Conservation (phyloP, 2,888 invertebrate genomes). For the Phyllotreta cruciferae region DNA sequence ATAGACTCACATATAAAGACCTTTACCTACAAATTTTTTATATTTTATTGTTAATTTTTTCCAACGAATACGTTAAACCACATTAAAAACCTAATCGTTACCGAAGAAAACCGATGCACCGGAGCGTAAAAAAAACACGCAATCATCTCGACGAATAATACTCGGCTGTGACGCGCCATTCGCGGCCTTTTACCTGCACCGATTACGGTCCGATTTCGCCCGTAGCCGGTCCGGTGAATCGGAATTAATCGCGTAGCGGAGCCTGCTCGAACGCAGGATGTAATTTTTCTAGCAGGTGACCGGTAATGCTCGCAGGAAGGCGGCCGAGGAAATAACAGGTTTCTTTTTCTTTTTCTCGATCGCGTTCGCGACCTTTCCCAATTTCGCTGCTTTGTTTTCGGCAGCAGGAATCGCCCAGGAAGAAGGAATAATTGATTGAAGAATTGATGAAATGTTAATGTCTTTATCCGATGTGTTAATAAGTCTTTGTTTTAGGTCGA, state of each 20-base stretch:
- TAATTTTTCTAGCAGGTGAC: conserved; percentile 10
- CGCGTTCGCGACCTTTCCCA: too few species aligned
- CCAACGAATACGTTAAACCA: background rate
- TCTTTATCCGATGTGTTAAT: too few species aligned
- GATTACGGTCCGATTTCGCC: conserved; percentile 4
- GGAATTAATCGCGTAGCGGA: conserved; percentile 1
- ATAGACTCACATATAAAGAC: too few species aligned
- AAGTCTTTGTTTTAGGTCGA: too few species aligned
- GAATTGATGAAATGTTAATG: too few species aligned
- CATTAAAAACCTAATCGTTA: background rate
- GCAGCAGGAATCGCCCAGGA: too few species aligned
- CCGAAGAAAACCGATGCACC: conserved; percentile 1
- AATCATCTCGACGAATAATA: conserved; percentile 17
- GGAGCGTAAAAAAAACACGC: conserved; percentile 11
- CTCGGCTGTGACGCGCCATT: background rate
- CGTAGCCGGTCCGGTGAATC: background rate
- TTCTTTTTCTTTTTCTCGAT: background rate
- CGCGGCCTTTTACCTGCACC: background rate
- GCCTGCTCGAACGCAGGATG: conserved; percentile 7
- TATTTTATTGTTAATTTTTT: too few species aligned
- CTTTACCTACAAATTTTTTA: too few species aligned
- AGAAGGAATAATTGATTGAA: too few species aligned
- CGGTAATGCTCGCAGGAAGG: conserved; percentile 6
- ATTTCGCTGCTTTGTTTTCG: too few species aligned
- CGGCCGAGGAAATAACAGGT: conserved; percentile 8